These are phyloP conservation scores for Apostichopus parvimensis DNA, from an alignment of 35 echinoderm and acorn worm species.

Conservation along the genomic window DNA sequence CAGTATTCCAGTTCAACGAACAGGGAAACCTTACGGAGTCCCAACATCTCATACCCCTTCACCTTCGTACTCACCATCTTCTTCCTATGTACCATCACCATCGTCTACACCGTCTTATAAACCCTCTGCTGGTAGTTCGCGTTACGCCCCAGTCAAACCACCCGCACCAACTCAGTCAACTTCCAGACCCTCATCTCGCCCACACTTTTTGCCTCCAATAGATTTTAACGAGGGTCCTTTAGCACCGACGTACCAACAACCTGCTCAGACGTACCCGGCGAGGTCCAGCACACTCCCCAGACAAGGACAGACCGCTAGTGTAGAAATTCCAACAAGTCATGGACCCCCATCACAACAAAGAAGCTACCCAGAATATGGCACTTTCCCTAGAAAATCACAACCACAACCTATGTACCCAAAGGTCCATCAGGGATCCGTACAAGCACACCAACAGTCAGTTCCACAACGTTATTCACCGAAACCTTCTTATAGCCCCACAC, in stretches of 20 bases:
- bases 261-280: not conserved
- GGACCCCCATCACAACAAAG: not conserved
- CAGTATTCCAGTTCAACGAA: not conserved
- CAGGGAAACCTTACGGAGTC: not conserved
- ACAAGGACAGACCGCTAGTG: not conserved
- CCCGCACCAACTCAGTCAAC: not conserved
- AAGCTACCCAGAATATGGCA: not conserved
- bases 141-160: conserved; percentile 18
- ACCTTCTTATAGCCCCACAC: not conserved
- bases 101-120: conserved; percentile 10
- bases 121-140: not conserved
- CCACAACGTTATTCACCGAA: not conserved
- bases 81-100: conserved; percentile 1
- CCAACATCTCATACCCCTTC: not conserved
- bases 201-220: conserved; percentile 25
- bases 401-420: not conserved
- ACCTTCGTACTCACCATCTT: not conserved
- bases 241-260: conserved; percentile 22
- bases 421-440: not conserved
- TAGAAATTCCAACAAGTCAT: conserved; percentile 39
- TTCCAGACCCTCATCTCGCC: conserved; percentile 4
- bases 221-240: conserved; percentile 6
- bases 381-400: conserved; percentile 41
- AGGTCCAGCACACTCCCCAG: conserved; percentile 39
- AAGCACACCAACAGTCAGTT: not conserved